Conservation (phyloP, 2,888 invertebrate species). For the Ceramica pisi region DNA sequence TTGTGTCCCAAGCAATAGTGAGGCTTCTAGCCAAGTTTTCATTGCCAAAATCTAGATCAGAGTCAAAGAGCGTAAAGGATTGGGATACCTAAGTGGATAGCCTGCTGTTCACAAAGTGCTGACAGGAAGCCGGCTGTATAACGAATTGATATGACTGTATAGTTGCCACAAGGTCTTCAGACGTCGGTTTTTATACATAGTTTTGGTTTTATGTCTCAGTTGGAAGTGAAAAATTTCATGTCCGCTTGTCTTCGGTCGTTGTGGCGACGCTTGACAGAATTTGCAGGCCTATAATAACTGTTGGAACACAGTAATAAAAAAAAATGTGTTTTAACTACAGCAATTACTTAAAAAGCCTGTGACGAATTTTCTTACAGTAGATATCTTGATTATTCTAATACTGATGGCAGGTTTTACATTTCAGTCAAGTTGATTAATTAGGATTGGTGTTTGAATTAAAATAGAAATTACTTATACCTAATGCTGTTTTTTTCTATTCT, state of each 20-base stretch:
- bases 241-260: background rate
- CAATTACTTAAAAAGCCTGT: no score
- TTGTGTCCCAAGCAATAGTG: slow-evolving; percentile 4
- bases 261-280: no score
- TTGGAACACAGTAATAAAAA: no score
- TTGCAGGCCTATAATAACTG: no score
- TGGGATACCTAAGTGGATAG: slow-evolving; percentile 20
- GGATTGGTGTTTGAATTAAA: no score
- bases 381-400: no score
- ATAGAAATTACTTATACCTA: no score
- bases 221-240: background rate
- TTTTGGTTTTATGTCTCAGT: background rate
- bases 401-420: no score
- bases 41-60: slow-evolving; percentile 51
- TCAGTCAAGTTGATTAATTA: no score
- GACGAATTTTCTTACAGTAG: no score
- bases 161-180: slow-evolving; percentile 12
- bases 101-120: slow-evolving; percentile 7
- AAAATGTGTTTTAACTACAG: no score
- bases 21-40: slow-evolving; percentile 44
- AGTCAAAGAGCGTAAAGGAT: slow-evolving; percentile 42
- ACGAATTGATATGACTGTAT: slow-evolving; percentile 23
- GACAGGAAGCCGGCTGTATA: slow-evolving; percentile 10
- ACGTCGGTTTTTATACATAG: background rate
- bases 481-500: no score